These are phyloP conservation scores for Thalassophryne amazonica DNA, from an alignment of 2,797 vertebrate species.

Conservation along the genomic window DNA sequence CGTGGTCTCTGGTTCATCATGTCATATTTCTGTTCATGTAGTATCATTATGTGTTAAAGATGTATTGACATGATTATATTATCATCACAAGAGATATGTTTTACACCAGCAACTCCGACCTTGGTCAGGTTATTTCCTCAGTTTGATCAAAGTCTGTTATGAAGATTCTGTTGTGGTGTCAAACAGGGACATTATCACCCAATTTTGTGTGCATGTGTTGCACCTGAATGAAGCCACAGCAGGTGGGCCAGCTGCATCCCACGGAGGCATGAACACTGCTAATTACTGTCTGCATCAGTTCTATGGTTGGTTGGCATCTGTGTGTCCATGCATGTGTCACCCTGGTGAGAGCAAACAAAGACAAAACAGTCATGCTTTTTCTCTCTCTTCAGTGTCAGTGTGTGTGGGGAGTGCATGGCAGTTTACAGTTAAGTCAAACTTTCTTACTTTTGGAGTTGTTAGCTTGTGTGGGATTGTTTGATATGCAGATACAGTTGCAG, in stretches of 20 bases:
- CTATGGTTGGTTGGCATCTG: constrained; percentile 39
- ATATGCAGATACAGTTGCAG: neutral
- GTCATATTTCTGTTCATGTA: no score
- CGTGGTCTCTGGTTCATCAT: no score
- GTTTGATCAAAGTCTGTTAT: constrained; percentile 26
- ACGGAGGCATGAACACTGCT: constrained; percentile 52
- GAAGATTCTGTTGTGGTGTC: constrained; percentile 25
- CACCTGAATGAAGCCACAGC: constrained; percentile 46
- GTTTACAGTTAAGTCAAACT: constrained; percentile 1
- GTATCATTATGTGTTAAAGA: no score
- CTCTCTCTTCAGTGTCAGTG: constrained; percentile 33
- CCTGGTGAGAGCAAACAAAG: constrained; percentile 36
- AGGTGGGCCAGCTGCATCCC: constrained; percentile 51
- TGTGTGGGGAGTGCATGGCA: constrained; percentile 7
- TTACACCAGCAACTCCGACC: constrained; percentile 6
- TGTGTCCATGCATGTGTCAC: constrained; percentile 17
- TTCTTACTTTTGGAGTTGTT: constrained; percentile 3
- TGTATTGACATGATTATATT: no score
- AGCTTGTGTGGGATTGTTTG: neutral
- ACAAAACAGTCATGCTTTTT: constrained; percentile 28
- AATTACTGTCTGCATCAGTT: constrained; percentile 61
- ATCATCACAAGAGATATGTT: constrained; percentile 9
- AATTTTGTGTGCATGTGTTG: neutral
- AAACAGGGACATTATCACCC: constrained; percentile 6
- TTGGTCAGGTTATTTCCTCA: constrained; percentile 23